Conservation (phyloP, 2,113 vertebrate genomes). For the Nesospiza acunhae region DNA sequence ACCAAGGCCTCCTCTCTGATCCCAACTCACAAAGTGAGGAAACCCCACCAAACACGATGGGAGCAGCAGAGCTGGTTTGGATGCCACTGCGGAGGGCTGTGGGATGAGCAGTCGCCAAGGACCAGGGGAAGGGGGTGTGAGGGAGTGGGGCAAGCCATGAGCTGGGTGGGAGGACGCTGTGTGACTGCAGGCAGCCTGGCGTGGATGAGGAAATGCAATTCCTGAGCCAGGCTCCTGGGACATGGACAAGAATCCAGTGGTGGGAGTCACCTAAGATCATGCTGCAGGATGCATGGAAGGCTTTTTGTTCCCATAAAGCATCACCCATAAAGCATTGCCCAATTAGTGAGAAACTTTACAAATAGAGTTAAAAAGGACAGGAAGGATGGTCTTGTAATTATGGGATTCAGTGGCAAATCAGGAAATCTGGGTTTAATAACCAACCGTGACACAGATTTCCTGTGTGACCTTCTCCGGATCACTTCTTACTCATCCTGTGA, state of each 20-base stretch:
- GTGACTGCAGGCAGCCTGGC: accelerated
- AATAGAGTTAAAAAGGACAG: background rate
- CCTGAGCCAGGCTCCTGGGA: background rate
- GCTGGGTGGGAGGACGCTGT: background rate
- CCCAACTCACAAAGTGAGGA: background rate
- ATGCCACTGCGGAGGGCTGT: accelerated
- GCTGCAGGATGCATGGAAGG: background rate
- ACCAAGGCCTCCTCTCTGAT: background rate
- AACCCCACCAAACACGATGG: background rate
- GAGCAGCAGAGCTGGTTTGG: background rate
- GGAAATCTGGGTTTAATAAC: conserved; percentile 67
- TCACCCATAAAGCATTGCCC: background rate
- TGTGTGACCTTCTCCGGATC: conserved; percentile 34
- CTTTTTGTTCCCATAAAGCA: background rate
- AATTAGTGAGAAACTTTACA: background rate
- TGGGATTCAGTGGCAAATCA: conserved; percentile 53
- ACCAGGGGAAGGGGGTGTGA: background rate
- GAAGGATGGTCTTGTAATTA: conserved; percentile 52
- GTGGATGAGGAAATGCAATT: background rate
- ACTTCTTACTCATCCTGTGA: conserved; percentile 54
- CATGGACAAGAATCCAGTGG: background rate
- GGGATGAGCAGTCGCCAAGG: background rate
- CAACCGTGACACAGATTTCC: conserved; percentile 50
- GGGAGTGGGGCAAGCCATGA: background rate
- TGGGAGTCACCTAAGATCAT: background rate